Evolutionary conservation across 2,113 vertebrate genomes (phyloP).

Genomic region (Menura novaehollandiae): DNA sequence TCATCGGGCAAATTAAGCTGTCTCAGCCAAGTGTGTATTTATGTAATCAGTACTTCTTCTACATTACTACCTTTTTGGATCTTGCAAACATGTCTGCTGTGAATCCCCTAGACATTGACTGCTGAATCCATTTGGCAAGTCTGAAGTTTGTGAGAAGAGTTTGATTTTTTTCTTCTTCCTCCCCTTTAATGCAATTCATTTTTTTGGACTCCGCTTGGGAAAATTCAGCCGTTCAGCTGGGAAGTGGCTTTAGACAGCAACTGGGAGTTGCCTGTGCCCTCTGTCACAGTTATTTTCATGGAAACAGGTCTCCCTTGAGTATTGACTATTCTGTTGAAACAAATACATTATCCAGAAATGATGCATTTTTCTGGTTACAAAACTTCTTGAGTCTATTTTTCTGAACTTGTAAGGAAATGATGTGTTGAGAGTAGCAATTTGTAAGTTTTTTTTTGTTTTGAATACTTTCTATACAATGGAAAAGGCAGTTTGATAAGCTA

Average conservation of each 20-base stretch:
- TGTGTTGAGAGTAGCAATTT: neutral
- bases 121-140: neutral
- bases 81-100: neutral
- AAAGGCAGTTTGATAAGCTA: neutral
- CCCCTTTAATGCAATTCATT: neutral
- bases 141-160: neutral
- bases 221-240: neutral
- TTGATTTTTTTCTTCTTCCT: neutral
- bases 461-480: neutral
- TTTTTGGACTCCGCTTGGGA: neutral
- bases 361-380: neutral
- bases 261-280: neutral
- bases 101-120: neutral
- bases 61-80: neutral
- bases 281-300: neutral
- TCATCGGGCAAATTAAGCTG: neutral
- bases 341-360: neutral
- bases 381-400: neutral
- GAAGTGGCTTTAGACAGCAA: neutral
- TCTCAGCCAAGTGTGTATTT: neutral
- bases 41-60: neutral
- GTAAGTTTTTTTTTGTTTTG: neutral
- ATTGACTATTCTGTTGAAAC: neutral
- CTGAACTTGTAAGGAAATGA: neutral
- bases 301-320: neutral